Base-by-base conservation (phyloP, 2,797 vertebrate species). In the Clamator glandarius region DNA sequence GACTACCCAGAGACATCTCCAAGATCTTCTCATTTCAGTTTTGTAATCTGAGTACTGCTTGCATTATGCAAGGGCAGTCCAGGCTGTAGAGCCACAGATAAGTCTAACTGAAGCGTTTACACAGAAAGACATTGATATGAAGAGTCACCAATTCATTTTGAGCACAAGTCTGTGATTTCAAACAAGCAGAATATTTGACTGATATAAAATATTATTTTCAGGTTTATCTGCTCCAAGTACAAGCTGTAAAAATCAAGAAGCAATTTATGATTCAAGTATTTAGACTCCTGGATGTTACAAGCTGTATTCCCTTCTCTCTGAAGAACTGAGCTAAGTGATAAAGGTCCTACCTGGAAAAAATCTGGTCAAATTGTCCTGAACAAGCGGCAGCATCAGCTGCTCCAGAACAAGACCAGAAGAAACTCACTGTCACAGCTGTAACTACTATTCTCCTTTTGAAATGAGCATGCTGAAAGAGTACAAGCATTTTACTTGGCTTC, bases 181-280 rank as follows among this genome's bases (percentile, higher is more conserved):
- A 31, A 52, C 33, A 84, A 79, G 23, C 17, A 48, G 21, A 87
- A 12, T 79, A 73, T 52, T 26, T 94, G 35, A 58, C 19, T 21
- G 61, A 4, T 74, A 83, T 81, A 51, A 77, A 95, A 67, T 50
- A 67, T 0, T 68, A 44, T 62, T 84, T 93, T 66, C 55, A 82
- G 35, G 39, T 62, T 54, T 72, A 64, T 25, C 67, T 84, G 72
- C 0, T 79, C 74, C n/a, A 92, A 84, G 76, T 55, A 59, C 5
- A 67, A 69, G 31, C n/a, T 82, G 31, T 66, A 87, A 92, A 93
- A 90, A 52, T 46, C 20, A 84, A 58, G n/a, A 9, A 69, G 69
- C 12, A 48, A 75, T 64, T 91, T 61, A 81, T 12, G 10, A 82
- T 51, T 95, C 74, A 75, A 92, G 62, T 90, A 76, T 81, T 87